Evolutionary conservation across 2,888 invertebrate species (phyloP), one percentile per base, ranked within the genome.

Genomic region (Drosophila koepferae): DNA sequence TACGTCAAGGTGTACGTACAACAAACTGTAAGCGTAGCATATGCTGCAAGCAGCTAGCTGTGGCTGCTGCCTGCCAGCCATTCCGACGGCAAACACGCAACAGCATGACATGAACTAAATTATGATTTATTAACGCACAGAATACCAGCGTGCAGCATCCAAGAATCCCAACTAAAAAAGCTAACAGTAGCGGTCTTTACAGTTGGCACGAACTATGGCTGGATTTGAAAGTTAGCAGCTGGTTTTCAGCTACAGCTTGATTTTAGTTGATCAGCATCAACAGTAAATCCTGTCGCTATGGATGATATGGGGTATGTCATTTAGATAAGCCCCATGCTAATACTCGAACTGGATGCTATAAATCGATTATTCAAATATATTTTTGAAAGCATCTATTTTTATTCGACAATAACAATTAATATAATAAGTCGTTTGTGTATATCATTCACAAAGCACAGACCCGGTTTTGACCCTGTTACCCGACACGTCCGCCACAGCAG

Each of bases 81-180:
- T 76, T 73, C 76, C 71, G 85, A 74, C 65, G 65, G 74, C 75
- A 44, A 81, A 80, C 85, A 80, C 74, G 75, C 77, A 87, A 49
- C 76, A 81, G 69, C 80, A 82, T 84, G 88, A 82, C 86, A 82
- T 36, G 76, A 59, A 71, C 73, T 63, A 82, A 85, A 83, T 85
- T 53, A 80, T 83, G 83, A 83, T 87, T 83, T 87, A 87, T 83
- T 72, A 77, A 66, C 53, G 59, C 48, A 28, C 62, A 44, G 46
- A 61, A 51, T 69, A 51, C 63, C 31, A 31, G 38, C 61, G 14
- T 49, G n/a, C 46, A 23, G 23, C 49, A 48, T 41, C 41, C 43
- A 34, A 56, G 16, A 41, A 48, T 34, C 41, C 46, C 51, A 18
- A 51, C 46, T 23, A 36, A 69, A 68, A 56, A 72, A 67, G 54